Base-by-base conservation (phyloP, 2,797 vertebrate species). In the Cossypha heuglini region DNA sequence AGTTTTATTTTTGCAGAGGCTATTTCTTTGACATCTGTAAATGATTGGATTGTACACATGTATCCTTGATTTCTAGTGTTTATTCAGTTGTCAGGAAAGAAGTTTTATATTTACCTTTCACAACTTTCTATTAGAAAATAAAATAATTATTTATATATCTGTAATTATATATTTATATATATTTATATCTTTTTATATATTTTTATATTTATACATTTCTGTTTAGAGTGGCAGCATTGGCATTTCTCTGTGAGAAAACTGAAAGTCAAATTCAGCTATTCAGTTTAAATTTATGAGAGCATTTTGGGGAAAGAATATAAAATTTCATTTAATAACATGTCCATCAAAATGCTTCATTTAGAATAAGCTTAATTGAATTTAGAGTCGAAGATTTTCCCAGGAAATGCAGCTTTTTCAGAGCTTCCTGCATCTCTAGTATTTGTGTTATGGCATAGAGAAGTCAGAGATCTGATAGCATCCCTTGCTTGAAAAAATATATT, bases 1-100 rank as follows among this genome's bases (percentile, higher is more conserved):
- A 57, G 57, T 81, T 95, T 97, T 96, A n/a, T 96, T 97, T 94
- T 96, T 95, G 75, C 97, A 98, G 98, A 96, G 31, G 91, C 96
- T 80, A 80, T 94, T 95, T 94, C 97, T 76, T 98, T 98, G 86
- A 83, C 94, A 71, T 98, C 98, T n/a, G 5, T 98, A 88, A 96
- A 83, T 87, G 96, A 96, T 4, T 98, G 98, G 98, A 96, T 96
- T 78, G 52, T 97, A 71, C 59, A 96, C 46, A 91, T 98, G 98
- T 98, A 98, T 98, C 98, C 98, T 97, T 95, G 69, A 58, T 86
- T 81, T 73, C 22, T 42, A 21, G 31, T 82, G 31, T 90, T 80
- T 49, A 16, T 45, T 51, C 45, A 87, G 66, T 48, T 96, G 73
- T 62, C 73, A 61, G n/a, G 38, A 28, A 90, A 82, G 38, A 38